These are phyloP conservation scores for Sminthurinus signatus DNA, from an alignment of 1,140 invertebrate genomes.

Conservation along the genomic window DNA sequence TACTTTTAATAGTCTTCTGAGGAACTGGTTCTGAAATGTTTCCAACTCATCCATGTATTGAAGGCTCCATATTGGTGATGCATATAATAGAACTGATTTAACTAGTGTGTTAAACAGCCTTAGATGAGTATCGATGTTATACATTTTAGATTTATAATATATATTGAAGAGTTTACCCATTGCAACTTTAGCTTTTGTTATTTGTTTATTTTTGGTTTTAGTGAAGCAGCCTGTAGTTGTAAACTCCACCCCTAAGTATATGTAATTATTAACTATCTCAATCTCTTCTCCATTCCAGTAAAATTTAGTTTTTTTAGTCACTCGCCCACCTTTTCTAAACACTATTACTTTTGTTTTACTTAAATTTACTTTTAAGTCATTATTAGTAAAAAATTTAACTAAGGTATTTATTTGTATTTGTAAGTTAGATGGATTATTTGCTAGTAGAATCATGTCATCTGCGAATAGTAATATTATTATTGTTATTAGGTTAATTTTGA, in stretches of 20 bases:
- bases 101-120: slow-evolving; percentile 8
- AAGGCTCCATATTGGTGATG: not conserved
- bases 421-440: not conserved
- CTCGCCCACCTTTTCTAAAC: slow-evolving; percentile 2
- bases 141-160: not conserved
- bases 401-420: not conserved
- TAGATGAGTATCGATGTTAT: not conserved
- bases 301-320: not conserved
- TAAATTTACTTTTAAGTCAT: slow-evolving; percentile 3
- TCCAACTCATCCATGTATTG: not conserved
- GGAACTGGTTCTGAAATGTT: slow-evolving; percentile 9
- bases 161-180: not conserved
- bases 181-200: not conserved
- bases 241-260: slow-evolving; percentile 4
- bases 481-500: not conserved
- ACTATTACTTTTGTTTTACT: slow-evolving; percentile 7
- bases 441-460: slow-evolving; percentile 7
- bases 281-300: not conserved
- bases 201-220: not conserved
- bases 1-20: not conserved
- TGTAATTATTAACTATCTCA: slow-evolving; percentile 4
- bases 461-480: not conserved
- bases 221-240: not conserved
- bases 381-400: not conserved
- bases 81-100: not conserved